Conservation (phyloP, 2,113 vertebrate genomes). For the Elephas maximus region DNA sequence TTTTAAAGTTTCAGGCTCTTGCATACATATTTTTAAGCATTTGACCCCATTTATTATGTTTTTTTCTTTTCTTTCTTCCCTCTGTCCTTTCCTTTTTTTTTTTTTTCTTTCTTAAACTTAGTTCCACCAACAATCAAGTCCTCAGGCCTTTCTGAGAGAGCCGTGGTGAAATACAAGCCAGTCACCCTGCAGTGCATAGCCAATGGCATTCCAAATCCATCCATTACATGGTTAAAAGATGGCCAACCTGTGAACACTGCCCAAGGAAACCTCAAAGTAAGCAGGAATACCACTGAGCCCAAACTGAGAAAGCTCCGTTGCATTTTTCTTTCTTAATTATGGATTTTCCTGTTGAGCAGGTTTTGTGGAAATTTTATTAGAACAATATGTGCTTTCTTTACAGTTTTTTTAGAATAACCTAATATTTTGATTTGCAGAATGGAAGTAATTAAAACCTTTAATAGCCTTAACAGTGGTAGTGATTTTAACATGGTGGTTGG, state of each 20-base stretch:
- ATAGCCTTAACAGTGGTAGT: not conserved
- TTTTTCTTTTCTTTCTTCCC: not conserved
- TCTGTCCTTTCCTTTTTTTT: not conserved
- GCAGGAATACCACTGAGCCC: conserved; percentile 10
- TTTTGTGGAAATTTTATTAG: not conserved
- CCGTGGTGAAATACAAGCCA: conserved; percentile 92
- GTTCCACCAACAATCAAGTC: conserved; percentile 95
- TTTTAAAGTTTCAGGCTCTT: conserved; percentile 28
- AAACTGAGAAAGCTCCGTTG: not conserved
- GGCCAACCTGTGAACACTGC: conserved; percentile 94
- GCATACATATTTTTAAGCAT: not conserved
- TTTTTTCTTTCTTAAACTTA: conserved; percentile 82
- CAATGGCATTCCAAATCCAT: conserved; percentile 94
- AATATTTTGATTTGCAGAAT: conserved; percentile 37
- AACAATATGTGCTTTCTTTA: not conserved
- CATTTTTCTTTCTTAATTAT: not conserved
- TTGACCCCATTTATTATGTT: not conserved
- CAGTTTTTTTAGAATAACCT: not conserved
- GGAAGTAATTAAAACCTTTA: not conserved
- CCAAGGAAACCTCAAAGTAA: conserved; percentile 92
- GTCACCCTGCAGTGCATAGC: conserved; percentile 93
- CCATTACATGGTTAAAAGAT: conserved; percentile 97
- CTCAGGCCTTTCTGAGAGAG: conserved; percentile 90
- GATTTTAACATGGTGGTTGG: not conserved
- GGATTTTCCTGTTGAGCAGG: not conserved